Base-by-base conservation (phyloP, 2,888 invertebrate species). In the Anarsia innoxiella region DNA sequence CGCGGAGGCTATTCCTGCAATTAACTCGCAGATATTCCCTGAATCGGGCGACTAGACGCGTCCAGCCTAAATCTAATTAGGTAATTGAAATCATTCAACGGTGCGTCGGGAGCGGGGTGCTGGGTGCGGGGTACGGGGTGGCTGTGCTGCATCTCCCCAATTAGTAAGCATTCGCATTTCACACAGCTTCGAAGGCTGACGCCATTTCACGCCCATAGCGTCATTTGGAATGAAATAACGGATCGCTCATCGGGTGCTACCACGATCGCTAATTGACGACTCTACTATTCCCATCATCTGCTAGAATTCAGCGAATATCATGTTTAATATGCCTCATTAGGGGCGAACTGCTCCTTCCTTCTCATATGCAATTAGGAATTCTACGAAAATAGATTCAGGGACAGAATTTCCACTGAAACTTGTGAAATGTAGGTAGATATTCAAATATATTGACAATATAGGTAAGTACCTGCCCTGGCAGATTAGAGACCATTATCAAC, bases 61-160 rank as follows among this genome's bases (percentile, higher is more conserved):
- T 44, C 34, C 44, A 41, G 41, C 52, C 59, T 62, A 61, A 64
- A 68, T 70, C 59, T 69, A 73, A 75, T 71, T 67, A 69, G 53
- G 66, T 68, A 70, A 75, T 73, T 77, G 71, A 68, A 74, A 73
- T 41, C 35, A 44, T 48, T 46, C 43, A 42, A 31, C 41, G 42
- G 31, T 37, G 42, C 37, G 41, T 39, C 32, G 31, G 13, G 13
- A 23, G 13, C 13, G 14, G 26, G 26, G 4, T 6, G 28, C 16
- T 25, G 15, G 31, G n/a, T 9, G 26, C 8, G 35, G 23, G 16
- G 40, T 27, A 31, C 27, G 38, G 29, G 32, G 33, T 16, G 41
- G 49, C 51, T 53, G 53, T 48, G 49, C 53, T 60, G 65, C 62
- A 61, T 61, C 40, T 39, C 56, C 42, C 50, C 66, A 67, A 68